These are phyloP conservation scores for Molothrus aeneus DNA, from an alignment of 2,797 vertebrate genomes.

Conservation along the genomic window DNA sequence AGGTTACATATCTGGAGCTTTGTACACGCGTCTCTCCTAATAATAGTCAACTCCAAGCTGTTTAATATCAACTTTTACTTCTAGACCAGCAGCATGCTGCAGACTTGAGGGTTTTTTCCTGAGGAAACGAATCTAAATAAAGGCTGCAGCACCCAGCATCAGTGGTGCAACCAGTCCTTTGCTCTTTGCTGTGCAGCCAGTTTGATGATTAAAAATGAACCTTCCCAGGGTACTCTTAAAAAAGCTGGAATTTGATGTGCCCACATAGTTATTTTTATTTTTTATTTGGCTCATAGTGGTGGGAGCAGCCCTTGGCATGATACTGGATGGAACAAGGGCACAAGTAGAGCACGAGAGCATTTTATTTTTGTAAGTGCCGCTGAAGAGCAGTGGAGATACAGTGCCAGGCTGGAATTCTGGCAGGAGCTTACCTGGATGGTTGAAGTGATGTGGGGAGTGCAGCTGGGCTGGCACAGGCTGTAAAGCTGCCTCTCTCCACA, in stretches of 20 bases:
- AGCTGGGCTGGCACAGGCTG: not conserved
- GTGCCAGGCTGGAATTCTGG: not conserved
- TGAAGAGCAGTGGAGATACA: not conserved
- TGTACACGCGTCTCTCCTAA: not conserved
- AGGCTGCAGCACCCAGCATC: not conserved
- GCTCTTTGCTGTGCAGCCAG: not conserved
- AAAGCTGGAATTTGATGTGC: not conserved
- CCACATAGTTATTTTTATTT: not conserved
- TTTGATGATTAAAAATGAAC: not conserved
- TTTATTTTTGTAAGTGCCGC: not conserved
- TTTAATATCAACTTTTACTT: not conserved
- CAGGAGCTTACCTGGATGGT: not conserved
- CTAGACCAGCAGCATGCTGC: not conserved
- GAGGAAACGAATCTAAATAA: not conserved
- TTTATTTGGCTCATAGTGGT: not conserved
- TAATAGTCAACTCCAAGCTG: not conserved
- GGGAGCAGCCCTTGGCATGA: not conserved
- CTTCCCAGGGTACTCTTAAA: not conserved
- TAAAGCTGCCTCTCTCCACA: conserved; percentile 57
- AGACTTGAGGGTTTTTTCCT: not conserved
- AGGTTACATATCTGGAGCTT: not conserved
- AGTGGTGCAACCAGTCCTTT: not conserved
- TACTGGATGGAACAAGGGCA: not conserved
- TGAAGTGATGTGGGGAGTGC: not conserved
- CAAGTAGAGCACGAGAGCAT: not conserved